phyloP scores from a whole-genome alignment of 2,888 invertebrate species.

The Netelia virgata region DNA sequence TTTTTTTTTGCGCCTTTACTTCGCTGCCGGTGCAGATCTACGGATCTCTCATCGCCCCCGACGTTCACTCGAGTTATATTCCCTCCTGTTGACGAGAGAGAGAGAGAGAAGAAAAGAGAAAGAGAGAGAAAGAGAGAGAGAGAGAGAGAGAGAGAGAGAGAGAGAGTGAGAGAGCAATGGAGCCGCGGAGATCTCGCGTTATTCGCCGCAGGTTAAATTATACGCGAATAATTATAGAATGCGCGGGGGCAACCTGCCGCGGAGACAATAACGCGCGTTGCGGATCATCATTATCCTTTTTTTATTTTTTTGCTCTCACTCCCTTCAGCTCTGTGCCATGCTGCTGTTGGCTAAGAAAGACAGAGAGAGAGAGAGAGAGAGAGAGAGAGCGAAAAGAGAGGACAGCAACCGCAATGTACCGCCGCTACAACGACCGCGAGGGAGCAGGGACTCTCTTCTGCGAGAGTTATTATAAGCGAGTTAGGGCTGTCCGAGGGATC shows the following conservation, averaged over 20 bases:
- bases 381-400: conserved; percentile 10
- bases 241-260: conserved; percentile 74
- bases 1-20: conserved; percentile 30
- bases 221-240: conserved; percentile 79
- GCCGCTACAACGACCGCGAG: conserved; percentile 52
- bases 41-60: conserved; percentile 50
- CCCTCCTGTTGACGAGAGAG: conserved; percentile 26
- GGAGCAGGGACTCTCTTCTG: conserved; percentile 46
- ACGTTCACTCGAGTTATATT: conserved; percentile 57
- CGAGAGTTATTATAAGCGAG: conserved; percentile 80
- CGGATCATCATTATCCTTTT: conserved; percentile 77
- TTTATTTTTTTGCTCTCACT: neutral
- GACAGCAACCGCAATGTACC: conserved; percentile 53
- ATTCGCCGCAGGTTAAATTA: conserved; percentile 67
- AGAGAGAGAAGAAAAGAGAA: neutral
- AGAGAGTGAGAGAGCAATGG: conserved; percentile 18
- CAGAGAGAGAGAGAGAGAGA: conserved; percentile 40
- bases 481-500: conserved; percentile 75
- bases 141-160: conserved; percentile 23
- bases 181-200: conserved; percentile 47
- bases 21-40: conserved; percentile 26
- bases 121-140: conserved; percentile 1
- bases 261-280: conserved; percentile 79
- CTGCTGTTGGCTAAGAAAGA: conserved; percentile 12
- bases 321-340: conserved; percentile 30